These are phyloP conservation scores for Acanthacorydalis orientalis DNA, from an alignment of 2,888 invertebrate genomes.

Conservation along the genomic window DNA sequence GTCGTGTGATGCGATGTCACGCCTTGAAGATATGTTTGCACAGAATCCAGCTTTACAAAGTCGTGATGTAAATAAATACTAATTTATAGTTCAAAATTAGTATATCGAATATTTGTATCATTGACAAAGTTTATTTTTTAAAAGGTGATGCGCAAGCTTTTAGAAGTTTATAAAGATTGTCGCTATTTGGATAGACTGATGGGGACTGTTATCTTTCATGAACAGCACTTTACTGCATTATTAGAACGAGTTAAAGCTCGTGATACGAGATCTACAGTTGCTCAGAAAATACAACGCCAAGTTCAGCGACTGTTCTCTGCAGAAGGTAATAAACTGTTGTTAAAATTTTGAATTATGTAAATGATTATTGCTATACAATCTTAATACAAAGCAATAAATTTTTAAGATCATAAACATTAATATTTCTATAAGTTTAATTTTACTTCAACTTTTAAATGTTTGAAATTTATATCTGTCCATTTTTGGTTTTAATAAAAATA, in stretches of 20 bases:
- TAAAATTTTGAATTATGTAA: no score
- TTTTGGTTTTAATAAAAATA: no score
- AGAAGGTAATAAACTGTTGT: not conserved
- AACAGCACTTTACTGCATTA: constrained; percentile 59
- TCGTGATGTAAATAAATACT: constrained; percentile 34
- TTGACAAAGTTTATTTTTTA: not conserved
- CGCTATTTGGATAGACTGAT: constrained; percentile 72
- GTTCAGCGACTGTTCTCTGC: constrained; percentile 4
- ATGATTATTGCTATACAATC: no score
- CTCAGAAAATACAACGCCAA: constrained; percentile 4
- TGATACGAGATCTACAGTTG: constrained; percentile 1
- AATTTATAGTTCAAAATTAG: not conserved
- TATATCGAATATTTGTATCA: not conserved
- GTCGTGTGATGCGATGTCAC: constrained; percentile 55
- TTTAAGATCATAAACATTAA: no score
- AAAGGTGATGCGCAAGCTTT: constrained; percentile 57
- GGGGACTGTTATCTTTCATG: constrained; percentile 74
- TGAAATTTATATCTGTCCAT: no score
- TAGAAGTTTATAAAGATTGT: constrained; percentile 73
- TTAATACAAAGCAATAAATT: no score
- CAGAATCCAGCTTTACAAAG: constrained; percentile 60
- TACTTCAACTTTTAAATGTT: not conserved
- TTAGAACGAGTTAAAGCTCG: constrained; percentile 37
- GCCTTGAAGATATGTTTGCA: constrained; percentile 63
- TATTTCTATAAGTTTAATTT: not conserved